phyloP scores from a whole-genome alignment of 1,140 invertebrate species.

The Brachionus calyciflorus region DNA sequence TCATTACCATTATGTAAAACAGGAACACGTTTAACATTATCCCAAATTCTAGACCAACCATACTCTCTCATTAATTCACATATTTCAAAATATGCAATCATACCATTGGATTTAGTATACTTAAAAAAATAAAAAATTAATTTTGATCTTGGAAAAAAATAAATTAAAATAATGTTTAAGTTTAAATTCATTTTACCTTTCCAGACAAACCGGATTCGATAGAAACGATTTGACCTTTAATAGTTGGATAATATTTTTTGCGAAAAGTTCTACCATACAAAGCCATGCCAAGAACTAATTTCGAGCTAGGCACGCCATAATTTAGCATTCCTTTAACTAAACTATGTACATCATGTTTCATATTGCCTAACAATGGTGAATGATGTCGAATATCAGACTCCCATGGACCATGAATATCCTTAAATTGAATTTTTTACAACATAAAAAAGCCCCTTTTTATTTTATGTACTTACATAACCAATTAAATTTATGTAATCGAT shows the following conservation, averaged over 20 bases:
- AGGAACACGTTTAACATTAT: slow-evolving; percentile 84
- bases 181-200: too few relatives aligned
- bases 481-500: slow-evolving; percentile 15
- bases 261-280: slow-evolving; percentile 83
- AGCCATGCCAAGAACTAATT: slow-evolving; percentile 78
- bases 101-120: slow-evolving; percentile 80
- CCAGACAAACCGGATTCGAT: slow-evolving; percentile 66
- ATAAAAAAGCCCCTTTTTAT: background rate
- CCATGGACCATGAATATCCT: slow-evolving; percentile 87
- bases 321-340: slow-evolving; percentile 67
- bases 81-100: slow-evolving; percentile 88
- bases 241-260: slow-evolving; percentile 69
- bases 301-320: slow-evolving; percentile 73
- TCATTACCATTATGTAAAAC: slow-evolving; percentile 79
- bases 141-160: background rate
- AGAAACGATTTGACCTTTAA: slow-evolving; percentile 78
- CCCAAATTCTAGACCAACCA: slow-evolving; percentile 84
- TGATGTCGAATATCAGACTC: slow-evolving; percentile 74
- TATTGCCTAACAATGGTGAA: slow-evolving; percentile 55
- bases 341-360: slow-evolving; percentile 48
- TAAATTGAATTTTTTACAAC: background rate
- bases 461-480: background rate
- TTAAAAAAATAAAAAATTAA: slow-evolving; percentile 52
- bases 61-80: slow-evolving; percentile 74
- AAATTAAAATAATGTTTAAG: background rate